Percentiles rank a stretch among this genome's conserved stretches.
Evolutionary conservation across 1,140 invertebrate genomes (phyloP).

Genomic region (Homalodisca vitripennis): DNA sequence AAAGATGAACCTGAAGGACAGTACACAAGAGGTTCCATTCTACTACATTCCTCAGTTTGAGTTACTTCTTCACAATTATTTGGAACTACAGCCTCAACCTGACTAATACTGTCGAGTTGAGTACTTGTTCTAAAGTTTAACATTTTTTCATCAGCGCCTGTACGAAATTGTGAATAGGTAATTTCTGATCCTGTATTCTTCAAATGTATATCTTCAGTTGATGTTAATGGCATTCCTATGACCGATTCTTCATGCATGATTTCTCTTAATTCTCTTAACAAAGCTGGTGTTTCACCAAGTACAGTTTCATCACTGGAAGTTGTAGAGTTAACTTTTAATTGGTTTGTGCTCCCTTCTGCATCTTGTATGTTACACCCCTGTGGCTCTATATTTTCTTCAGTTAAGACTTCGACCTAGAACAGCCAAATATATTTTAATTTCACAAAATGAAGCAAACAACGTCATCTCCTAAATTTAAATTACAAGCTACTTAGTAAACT

Average conservation of each 20-base stretch:
- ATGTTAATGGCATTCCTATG: neutral
- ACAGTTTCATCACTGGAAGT: neutral
- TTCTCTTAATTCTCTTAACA: neutral
- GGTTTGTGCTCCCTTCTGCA: no score
- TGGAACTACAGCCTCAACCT: neutral
- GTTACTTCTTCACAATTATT: neutral
- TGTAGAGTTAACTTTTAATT: no score
- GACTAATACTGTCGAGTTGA: neutral
- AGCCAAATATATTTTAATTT: no score
- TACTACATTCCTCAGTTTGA: neutral
- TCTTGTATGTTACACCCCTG: no score
- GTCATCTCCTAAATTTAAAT: no score
- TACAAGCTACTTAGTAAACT: no score
- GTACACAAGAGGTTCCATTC: slow-evolving; percentile 4
- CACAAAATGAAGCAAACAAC: no score
- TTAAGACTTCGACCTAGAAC: no score
- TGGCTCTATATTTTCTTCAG: no score
- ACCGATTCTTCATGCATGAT: neutral
- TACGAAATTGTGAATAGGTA: neutral
- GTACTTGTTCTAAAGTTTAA: neutral
- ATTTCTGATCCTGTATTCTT: neutral
- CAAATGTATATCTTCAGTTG: neutral
- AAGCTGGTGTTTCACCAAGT: neutral
- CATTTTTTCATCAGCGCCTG: neutral
- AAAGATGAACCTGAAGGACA: neutral